Percentiles rank a stretch among this genome's conserved stretches.
Evolutionary conservation across 2,113 vertebrate genomes (phyloP).

Genomic region (Sorex fumeus): DNA sequence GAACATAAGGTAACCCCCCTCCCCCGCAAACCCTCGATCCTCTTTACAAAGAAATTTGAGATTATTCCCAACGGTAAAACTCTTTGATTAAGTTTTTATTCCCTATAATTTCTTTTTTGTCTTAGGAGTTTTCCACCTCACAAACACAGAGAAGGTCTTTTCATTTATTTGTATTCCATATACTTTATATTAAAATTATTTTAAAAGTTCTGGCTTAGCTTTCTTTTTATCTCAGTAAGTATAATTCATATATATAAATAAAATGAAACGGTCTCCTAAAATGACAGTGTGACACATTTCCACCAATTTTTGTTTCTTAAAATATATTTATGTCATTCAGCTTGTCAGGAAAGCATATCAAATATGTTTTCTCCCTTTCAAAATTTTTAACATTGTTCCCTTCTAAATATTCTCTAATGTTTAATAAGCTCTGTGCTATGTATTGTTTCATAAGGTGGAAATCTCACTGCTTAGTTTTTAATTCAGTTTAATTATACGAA

Average conservation of each 20-base stretch:
- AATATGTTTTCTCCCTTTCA: background rate
- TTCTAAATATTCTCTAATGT: background rate
- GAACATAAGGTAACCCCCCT: background rate
- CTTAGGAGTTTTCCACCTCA: background rate
- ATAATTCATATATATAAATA: conserved; percentile 52
- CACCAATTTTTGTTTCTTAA: conserved; percentile 36
- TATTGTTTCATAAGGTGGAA: background rate
- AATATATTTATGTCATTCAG: conserved; percentile 12
- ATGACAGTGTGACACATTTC: background rate
- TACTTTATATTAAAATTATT: conserved; percentile 17
- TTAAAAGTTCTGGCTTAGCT: background rate
- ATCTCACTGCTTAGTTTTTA: background rate
- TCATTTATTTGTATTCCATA: conserved; percentile 1
- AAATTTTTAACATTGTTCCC: background rate
- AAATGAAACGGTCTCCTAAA: background rate
- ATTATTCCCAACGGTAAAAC: background rate
- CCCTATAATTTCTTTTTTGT: background rate
- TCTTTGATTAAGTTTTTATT: background rate
- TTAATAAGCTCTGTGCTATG: background rate
- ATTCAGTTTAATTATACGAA: conserved; percentile 33
- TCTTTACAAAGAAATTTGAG: background rate
- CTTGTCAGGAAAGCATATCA: background rate
- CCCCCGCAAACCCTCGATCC: no score
- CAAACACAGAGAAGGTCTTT: background rate
- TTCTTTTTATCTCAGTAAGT: conserved; percentile 16